Evolutionary conservation across 2,113 vertebrate species (phyloP).

Genomic region (Catharus fuscescens): DNA sequence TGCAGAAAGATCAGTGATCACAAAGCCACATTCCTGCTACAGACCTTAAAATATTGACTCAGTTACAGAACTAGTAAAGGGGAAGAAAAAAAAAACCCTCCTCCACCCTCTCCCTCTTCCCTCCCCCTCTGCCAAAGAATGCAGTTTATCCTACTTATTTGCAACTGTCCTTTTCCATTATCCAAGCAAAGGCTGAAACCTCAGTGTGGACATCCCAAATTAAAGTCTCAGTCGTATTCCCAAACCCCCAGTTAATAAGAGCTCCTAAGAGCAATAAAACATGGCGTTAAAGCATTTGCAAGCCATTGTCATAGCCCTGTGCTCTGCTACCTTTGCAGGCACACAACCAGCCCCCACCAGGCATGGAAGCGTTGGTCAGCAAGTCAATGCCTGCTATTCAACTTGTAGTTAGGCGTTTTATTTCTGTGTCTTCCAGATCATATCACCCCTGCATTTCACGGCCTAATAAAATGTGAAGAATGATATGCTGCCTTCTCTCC

Average conservation of each 20-base stretch:
- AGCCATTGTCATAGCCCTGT: conserved; percentile 67
- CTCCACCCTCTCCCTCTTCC: conserved; percentile 53
- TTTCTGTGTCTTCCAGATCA: conserved; percentile 62
- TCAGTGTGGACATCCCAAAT: conserved; percentile 41
- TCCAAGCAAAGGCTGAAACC: conserved; percentile 17
- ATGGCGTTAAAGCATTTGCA: conserved; percentile 71
- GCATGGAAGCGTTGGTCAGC: conserved; percentile 71
- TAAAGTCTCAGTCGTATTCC: conserved; percentile 33
- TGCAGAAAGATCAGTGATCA: conserved; percentile 45
- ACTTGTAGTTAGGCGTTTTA: conserved; percentile 69
- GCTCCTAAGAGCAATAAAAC: conserved; percentile 64
- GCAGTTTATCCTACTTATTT: conserved; percentile 68
- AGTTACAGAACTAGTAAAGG: conserved; percentile 63
- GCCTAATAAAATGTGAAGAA: conserved; percentile 66
- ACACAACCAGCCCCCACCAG: conserved; percentile 56
- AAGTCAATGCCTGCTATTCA: conserved; percentile 75
- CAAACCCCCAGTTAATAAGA: conserved; percentile 48
- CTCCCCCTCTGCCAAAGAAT: conserved; percentile 65
- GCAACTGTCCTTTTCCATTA: conserved; percentile 46
- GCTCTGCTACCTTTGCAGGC: conserved; percentile 68
- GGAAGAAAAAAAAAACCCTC: conserved; percentile 20
- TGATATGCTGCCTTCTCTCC: background rate
- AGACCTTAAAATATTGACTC: conserved; percentile 72
- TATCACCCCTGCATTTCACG: conserved; percentile 55
- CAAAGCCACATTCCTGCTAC: conserved; percentile 53